phyloP scores from a whole-genome alignment of 2,888 invertebrate genomes.

The Athalia circularis region DNA sequence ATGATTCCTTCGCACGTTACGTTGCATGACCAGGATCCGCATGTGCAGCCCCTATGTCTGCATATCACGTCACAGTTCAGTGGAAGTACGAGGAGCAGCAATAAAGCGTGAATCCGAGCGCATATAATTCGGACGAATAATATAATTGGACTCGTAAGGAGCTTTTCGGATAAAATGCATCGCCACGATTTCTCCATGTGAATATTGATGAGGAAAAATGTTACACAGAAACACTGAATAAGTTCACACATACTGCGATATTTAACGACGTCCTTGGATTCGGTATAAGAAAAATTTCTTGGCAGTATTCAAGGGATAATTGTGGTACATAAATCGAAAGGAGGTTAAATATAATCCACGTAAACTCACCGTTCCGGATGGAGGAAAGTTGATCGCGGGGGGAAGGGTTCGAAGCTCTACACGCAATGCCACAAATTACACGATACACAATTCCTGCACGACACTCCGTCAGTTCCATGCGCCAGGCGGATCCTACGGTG shows the following conservation, averaged over 20 bases:
- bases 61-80: background rate
- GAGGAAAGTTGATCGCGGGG: background rate
- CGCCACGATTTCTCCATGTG: too few species aligned
- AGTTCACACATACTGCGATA: too few species aligned
- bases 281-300: too few species aligned
- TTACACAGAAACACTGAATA: too few species aligned
- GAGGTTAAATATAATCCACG: background rate
- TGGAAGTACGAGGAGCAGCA: too few species aligned
- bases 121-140: too few species aligned
- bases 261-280: too few species aligned
- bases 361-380: conserved; percentile 25
- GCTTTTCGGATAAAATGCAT: too few species aligned
- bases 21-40: background rate
- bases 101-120: too few species aligned
- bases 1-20: conserved; percentile 15
- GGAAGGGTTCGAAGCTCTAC: background rate
- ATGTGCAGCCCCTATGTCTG: background rate
- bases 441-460: conserved; percentile 34
- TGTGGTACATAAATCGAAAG: background rate
- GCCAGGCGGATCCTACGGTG: background rate
- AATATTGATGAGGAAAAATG: too few species aligned
- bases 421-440: conserved; percentile 38
- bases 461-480: conserved; percentile 7
- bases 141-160: too few species aligned
- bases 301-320: background rate